Base-by-base conservation (phyloP, 2,113 vertebrate genomes). In the Campylomormyrus numenius region DNA sequence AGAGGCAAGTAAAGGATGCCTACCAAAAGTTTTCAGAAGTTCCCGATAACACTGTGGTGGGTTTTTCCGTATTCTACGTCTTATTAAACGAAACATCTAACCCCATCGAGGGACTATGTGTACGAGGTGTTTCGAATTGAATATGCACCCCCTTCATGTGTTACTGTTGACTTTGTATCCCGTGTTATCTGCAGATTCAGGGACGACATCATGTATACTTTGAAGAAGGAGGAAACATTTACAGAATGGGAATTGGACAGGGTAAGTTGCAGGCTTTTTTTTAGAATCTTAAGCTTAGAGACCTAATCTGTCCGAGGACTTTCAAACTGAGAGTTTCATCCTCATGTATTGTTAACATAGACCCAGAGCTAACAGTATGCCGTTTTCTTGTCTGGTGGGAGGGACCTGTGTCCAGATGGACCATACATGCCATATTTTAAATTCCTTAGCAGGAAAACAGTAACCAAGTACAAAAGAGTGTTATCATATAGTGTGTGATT, bases 201-300 rank as follows among this genome's bases (percentile, higher is more conserved):
- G 95, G 97, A 90, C 95, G 92, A 53, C 93, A 95, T 27, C 96
- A 97, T 91, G 92, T 96, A 49, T 99, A 99, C 93, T 97, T 96
- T 91, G 94, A 97, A 93, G 96, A 98, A 90, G 94, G 94, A 15
- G 95, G 96, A 90, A 96, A 95, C 89, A 94, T 99, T 94, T 97
- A 97, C 94, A 94, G 95, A 92, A 90, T 91, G 62, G 90, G 93
- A 85, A 91, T 84, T 48, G 93, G 84, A 92, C 92, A 95, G 89
- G 95, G 98, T 98, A 96, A 94, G 92, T 5, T 66, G 58, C 9
- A 66, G 3, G 62, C 62, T 70, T 27, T 3, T 70, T 70, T 70
- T 27, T 70, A 13, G 62, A 70, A 70, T 70, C 27, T 31, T 70
- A 70, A 70, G 62, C n/a, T 27, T 3, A 31, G n/a, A 66, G 62